Base-by-base conservation (phyloP, 2,888 invertebrate species). In the Erynnis tages region DNA sequence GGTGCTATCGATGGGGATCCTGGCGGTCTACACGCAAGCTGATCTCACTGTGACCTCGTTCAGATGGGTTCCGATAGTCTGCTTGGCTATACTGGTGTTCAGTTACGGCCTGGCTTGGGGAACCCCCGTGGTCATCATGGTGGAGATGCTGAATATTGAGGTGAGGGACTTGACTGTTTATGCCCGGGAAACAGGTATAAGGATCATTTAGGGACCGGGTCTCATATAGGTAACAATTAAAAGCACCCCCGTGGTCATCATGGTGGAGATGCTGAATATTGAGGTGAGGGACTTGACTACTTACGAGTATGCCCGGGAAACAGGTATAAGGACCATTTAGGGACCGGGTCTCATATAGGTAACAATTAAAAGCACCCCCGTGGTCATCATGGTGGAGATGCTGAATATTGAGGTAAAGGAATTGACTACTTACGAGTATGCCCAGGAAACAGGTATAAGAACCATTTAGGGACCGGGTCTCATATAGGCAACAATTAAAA, bases 1-100 rank as follows among this genome's bases (percentile, higher is more conserved):
- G 76, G 72, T 79, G 0, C 7, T 88, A 0, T 68, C 82, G 0
- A 78, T 79, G 52, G 86, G 85, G 0, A 69, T 79, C 0, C 57
- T 85, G 14, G 86, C 79, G 0, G 79, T 86, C 0, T 83, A 76
- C 58, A 82, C 80, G 0, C 87, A 85, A 53, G 66, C 66, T 2
- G 79, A 84, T 11, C 53, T 82, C 6, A 75, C 77, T 0, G 76
- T 79, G 57, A 66, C 62, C 29, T 65, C 73, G 34, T 47, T 65
- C 14, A 63, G 69, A 43, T 77, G 74, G 73, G 59, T 81, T 30
- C 81, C 86, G 0, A 62, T 79, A 0, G 66, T 56, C 0, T 63
- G 77, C 0, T 57, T 85, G 0, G 79, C 71, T 0, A 41, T 76
- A 0, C 54, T 84, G 1, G 72, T 85, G 6, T 68, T 79, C 13